Conservation (phyloP, 2,888 invertebrate species). For the Reticulitermes lucifugus region DNA sequence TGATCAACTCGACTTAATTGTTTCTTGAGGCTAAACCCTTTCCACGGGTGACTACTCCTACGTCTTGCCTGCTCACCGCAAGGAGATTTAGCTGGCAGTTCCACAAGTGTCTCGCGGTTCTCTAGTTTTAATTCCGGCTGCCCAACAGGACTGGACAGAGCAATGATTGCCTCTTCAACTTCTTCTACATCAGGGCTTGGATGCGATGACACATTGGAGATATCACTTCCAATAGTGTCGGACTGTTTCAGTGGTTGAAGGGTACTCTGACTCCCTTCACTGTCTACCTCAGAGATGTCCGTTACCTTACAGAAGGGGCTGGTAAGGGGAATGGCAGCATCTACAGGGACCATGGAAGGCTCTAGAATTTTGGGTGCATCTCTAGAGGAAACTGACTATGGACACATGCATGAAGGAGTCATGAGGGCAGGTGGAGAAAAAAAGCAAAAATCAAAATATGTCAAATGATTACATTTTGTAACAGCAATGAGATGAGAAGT, state of each 20-base stretch:
- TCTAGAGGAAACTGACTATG: constrained; percentile 46
- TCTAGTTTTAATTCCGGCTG: constrained; percentile 11
- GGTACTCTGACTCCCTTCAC: constrained; percentile 25
- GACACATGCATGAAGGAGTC: constrained; percentile 46
- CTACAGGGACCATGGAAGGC: constrained; percentile 49
- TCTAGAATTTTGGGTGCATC: constrained; percentile 43
- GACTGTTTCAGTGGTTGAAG: constrained; percentile 32
- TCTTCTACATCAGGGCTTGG: constrained; percentile 52
- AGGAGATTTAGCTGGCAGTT: constrained; percentile 29
- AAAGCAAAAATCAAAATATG: constrained; percentile 37
- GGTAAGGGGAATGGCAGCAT: constrained; percentile 51
- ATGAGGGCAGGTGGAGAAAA: constrained; percentile 43
- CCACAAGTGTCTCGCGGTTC: constrained; percentile 22
- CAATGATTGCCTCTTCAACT: constrained; percentile 54
- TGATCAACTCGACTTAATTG: constrained; percentile 84
- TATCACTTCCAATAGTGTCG: constrained; percentile 18
- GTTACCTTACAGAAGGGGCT: constrained; percentile 48
- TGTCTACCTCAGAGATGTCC: constrained; percentile 28
- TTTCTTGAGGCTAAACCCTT: constrained; percentile 83
- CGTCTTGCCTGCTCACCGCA: constrained; percentile 23
- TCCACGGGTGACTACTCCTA: constrained; percentile 68
- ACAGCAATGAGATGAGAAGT: background rate
- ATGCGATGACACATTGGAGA: constrained; percentile 47
- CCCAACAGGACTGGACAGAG: constrained; percentile 28
- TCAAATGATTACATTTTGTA: constrained; percentile 5